Percentiles rank a stretch among this genome's conserved stretches.
phyloP scores from a whole-genome alignment of 2,797 vertebrate genomes.

The Argyrosomus regius region DNA sequence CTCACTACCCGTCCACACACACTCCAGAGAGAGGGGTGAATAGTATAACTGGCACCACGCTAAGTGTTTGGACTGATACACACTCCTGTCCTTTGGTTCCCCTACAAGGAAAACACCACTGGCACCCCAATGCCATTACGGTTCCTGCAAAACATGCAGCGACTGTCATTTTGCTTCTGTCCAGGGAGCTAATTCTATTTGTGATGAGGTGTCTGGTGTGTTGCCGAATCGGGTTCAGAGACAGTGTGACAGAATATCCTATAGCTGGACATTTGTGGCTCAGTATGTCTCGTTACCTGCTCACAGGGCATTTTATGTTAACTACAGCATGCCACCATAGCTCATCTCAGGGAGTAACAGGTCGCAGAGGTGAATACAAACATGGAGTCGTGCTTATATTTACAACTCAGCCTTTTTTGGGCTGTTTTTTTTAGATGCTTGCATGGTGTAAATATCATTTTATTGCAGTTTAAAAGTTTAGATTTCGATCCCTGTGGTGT shows the following conservation, averaged over 20 bases:
- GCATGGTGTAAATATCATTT: constrained; percentile 6
- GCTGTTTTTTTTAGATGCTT: constrained; percentile 18
- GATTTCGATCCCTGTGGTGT: no score
- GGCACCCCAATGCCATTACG: constrained; percentile 58
- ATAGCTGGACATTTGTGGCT: constrained; percentile 46
- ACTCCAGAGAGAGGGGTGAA: constrained; percentile 65
- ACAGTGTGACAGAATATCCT: constrained; percentile 51
- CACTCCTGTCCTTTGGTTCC: constrained; percentile 61
- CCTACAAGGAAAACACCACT: constrained; percentile 64
- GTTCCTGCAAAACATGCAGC: constrained; percentile 60
- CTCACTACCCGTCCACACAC: constrained; percentile 53
- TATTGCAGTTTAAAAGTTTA: background rate
- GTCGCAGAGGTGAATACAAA: constrained; percentile 31
- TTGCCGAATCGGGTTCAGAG: constrained; percentile 22
- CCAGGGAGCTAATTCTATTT: constrained; percentile 75
- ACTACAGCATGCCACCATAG: constrained; percentile 21
- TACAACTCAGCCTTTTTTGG: background rate
- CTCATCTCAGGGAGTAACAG: constrained; percentile 39
- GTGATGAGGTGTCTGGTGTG: constrained; percentile 70
- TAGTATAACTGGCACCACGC: constrained; percentile 69
- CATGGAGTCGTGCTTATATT: background rate
- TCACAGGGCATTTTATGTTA: constrained; percentile 44
- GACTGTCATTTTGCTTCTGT: constrained; percentile 62
- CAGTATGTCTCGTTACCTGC: constrained; percentile 44
- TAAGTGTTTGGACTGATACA: constrained; percentile 72